phyloP scores from a whole-genome alignment of 2,888 invertebrate species.

The Ennomos erosarius region DNA sequence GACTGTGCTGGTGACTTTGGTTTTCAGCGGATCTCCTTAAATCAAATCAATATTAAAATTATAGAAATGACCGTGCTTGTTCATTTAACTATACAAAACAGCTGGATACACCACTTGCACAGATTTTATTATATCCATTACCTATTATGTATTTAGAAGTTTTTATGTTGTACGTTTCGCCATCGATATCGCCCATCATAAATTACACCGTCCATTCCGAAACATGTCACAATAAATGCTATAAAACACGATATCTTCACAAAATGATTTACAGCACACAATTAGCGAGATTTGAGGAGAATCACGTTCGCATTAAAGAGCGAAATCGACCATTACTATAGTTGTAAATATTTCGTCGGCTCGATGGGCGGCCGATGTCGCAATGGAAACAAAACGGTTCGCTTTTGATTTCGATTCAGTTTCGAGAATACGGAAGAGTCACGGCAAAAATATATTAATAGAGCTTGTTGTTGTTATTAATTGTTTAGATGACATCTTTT shows the following conservation, averaged over 20 bases:
- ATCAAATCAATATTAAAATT: too few species aligned
- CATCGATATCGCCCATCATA: slow-evolving; percentile 31
- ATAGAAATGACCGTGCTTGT: too few species aligned
- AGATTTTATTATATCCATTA: not conserved
- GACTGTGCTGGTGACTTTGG: too few species aligned
- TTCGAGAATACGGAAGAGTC: slow-evolving; percentile 14
- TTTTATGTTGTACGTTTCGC: slow-evolving; percentile 13
- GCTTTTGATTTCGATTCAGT: slow-evolving; percentile 20
- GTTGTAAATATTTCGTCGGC: slow-evolving; percentile 65
- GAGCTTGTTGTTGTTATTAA: slow-evolving; percentile 10
- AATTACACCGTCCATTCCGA: slow-evolving; percentile 39
- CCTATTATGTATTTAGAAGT: not conserved
- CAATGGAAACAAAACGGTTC: slow-evolving; percentile 16
- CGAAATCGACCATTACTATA: slow-evolving; percentile 59
- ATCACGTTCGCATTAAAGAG: slow-evolving; percentile 65
- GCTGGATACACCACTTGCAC: not conserved
- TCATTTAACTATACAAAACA: too few species aligned
- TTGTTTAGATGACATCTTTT: slow-evolving; percentile 9
- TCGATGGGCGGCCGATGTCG: slow-evolving; percentile 30
- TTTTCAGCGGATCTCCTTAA: too few species aligned
- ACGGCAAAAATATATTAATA: slow-evolving; percentile 12
- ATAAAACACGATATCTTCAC: slow-evolving; percentile 41
- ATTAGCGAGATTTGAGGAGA: slow-evolving; percentile 72
- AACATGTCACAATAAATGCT: slow-evolving; percentile 49
- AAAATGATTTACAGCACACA: slow-evolving; percentile 56